Base-by-base conservation (phyloP, 2,797 vertebrate genomes). In the Astyanax mexicanus region DNA sequence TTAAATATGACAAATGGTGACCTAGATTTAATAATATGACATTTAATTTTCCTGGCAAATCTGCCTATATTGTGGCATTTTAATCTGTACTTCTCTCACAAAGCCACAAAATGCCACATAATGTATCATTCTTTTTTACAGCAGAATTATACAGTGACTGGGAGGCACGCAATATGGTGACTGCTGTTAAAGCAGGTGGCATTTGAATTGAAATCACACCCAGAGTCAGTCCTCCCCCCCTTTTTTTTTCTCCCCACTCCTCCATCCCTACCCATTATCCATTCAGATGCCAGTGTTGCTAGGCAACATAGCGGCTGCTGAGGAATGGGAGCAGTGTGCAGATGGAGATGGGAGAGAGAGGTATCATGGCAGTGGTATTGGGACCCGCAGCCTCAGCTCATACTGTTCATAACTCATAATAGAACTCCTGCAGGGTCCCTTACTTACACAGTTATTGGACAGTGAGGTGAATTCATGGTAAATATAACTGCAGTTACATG, bases 251-350 rank as follows among this genome's bases (percentile, higher is more conserved):
- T 17, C 81, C 84, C 89, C 77, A 54, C 87, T 78, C 65, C 62
- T 44, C 40, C 29, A 29, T 66, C 47, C 72, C 54, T 71, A 69
- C 82, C 85, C 54, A 74, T 76, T 82, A 88, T 86, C 77, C 80
- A 80, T 88, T 84, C 87, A 93, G 89, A 92, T 94, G 86, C 88
- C 87, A 76, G 62, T 81, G 93, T 95, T 94, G 91, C 91, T 89
- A 93, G 88, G 92, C 91, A 93, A 93, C 90, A 8, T 79, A 2
- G 69, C 65, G 72, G 78, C 81, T 81, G 82, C 80, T 58, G 78
- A 71, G 64, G 80, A 83, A 81, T 65, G 47, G 67, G 58, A 81
- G 62, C 70, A 61, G 80, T 84, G 69, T 82, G 81, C 78, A 73
- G 75, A 80, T 86, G 86, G 68, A 86, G 86, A 90, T 89, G 74